A percentile compares a stretch with the other conserved stretches of the same genome.
These are phyloP conservation scores for Philonicus albiceps DNA, from an alignment of 2,888 invertebrate species.

Conservation along the genomic window DNA sequence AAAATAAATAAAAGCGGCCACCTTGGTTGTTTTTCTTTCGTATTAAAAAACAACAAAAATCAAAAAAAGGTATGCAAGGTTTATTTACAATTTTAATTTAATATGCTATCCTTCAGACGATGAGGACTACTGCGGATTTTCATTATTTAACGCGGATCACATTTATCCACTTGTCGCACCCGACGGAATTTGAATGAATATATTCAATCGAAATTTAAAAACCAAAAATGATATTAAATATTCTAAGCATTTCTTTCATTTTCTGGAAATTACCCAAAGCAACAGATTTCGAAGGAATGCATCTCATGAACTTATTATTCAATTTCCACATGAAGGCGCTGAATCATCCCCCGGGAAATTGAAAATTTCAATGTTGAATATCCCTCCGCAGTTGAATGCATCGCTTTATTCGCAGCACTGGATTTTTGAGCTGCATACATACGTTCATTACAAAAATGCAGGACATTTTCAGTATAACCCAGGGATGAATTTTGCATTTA, in stretches of 20 bases:
- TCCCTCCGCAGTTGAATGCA: not conserved
- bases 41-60: not conserved
- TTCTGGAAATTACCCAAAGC: not conserved
- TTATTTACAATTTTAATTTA: not conserved
- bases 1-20: not conserved
- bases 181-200: not conserved
- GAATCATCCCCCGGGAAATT: not conserved
- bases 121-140: not conserved
- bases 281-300: not conserved
- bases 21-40: not conserved
- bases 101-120: not conserved
- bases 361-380: not conserved
- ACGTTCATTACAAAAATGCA: not conserved
- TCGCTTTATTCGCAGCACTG: not conserved
- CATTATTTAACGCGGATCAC: not conserved
- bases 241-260: constrained; percentile 9
- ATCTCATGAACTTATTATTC: not conserved
- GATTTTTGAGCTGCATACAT: not conserved
- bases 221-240: not conserved
- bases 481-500: constrained; percentile 26
- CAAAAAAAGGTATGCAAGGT: not conserved
- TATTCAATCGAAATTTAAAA: not conserved
- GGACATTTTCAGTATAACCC: not conserved
- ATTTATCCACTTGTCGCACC: not conserved
- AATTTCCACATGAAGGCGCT: not conserved